Percentiles rank a stretch among this genome's conserved stretches.
Evolutionary conservation across 2,113 vertebrate genomes (phyloP).

Genomic region (Ranitomeya imitator): DNA sequence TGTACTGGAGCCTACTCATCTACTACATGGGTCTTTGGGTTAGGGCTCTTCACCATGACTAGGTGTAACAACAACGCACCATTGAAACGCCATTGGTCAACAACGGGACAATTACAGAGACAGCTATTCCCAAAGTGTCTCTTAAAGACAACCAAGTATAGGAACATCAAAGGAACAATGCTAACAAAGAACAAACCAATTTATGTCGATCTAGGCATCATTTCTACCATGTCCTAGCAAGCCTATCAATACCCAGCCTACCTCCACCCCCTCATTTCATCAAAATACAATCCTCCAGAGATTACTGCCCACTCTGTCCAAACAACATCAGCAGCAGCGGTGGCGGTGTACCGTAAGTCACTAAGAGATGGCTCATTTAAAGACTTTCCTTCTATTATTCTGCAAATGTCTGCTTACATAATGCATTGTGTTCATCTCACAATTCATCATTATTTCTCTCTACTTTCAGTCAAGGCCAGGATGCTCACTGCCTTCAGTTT

Average conservation of each 20-base stretch:
- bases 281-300: constrained; percentile 42
- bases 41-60: background rate
- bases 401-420: constrained; percentile 49
- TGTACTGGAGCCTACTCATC: background rate
- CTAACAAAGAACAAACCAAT: constrained; percentile 8
- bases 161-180: background rate
- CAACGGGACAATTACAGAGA: background rate
- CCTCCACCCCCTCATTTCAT: constrained; percentile 51
- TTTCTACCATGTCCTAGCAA: constrained; percentile 7
- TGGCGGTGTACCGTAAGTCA: background rate
- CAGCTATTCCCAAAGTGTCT: background rate
- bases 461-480: constrained; percentile 9
- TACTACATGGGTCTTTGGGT: background rate
- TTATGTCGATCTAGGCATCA: constrained; percentile 28
- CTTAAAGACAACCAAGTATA: too few species aligned
- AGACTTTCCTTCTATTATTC: constrained; percentile 32
- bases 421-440: constrained; percentile 39
- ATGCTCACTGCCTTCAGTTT: constrained; percentile 2
- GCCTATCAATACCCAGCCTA: constrained; percentile 38
- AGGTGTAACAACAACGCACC: background rate
- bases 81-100: background rate
- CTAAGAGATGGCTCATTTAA: constrained; percentile 35
- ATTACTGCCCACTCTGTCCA: constrained; percentile 49
- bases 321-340: constrained; percentile 18
- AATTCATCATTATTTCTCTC: constrained; percentile 40